Conservation (phyloP, 2,888 invertebrate genomes). For the Sicus ferrugineus region DNA sequence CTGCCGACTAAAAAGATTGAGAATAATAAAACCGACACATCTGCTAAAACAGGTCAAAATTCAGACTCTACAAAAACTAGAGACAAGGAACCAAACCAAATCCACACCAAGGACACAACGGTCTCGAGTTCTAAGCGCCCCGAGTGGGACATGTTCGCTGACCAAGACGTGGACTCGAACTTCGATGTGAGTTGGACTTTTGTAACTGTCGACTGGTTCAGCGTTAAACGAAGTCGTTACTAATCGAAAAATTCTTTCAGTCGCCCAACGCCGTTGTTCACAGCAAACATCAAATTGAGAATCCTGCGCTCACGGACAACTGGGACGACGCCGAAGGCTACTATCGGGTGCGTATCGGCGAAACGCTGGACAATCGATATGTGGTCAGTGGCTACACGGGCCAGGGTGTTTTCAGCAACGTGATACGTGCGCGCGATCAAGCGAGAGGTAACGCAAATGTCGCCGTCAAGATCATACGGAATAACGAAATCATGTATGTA, state of each 20-base stretch:
- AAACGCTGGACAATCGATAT: conserved; percentile 89
- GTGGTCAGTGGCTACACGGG: conserved; percentile 97
- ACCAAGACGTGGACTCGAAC: conserved; percentile 80
- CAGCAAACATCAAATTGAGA: conserved; percentile 71
- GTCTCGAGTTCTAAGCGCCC: conserved; percentile 62
- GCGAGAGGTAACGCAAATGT: conserved; percentile 88
- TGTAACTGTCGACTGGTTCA: conserved; percentile 46
- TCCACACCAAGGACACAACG: conserved; percentile 44
- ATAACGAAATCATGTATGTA: conserved; percentile 96
- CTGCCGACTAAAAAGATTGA: conserved; percentile 17
- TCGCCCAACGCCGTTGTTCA: conserved; percentile 72
- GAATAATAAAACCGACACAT: background rate
- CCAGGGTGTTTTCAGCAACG: conserved; percentile 98
- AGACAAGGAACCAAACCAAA: conserved; percentile 41
- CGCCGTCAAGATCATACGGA: conserved; percentile 97
- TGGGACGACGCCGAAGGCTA: conserved; percentile 99
- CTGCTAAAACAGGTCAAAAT: background rate
- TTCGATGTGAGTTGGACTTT: conserved; percentile 71
- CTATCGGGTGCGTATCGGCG: conserved; percentile 95
- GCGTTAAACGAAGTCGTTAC: background rate
- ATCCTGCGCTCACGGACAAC: conserved; percentile 94
- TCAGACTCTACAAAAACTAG: background rate
- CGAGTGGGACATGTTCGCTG: conserved; percentile 93
- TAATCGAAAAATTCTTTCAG: conserved; percentile 61
- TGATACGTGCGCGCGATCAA: conserved; percentile 91